These are phyloP conservation scores for Pagrus major DNA, from an alignment of 2,113 vertebrate species.

Conservation along the genomic window DNA sequence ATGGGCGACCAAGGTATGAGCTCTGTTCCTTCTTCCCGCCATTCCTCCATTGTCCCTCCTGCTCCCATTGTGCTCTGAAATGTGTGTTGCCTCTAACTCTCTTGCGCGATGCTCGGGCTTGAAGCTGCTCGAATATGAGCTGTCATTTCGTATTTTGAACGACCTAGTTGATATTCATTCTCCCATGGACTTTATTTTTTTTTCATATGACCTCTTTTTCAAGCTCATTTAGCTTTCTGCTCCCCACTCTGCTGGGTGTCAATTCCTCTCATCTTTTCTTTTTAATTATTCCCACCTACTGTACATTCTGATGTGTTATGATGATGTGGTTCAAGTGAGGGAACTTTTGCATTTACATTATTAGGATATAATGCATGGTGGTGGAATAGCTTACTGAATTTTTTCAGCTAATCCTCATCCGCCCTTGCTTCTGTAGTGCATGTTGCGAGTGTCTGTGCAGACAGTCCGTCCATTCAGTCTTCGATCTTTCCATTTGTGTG, in stretches of 20 bases:
- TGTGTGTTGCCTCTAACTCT: slow-evolving; percentile 83
- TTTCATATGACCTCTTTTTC: slow-evolving; percentile 49
- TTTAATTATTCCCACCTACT: slow-evolving; percentile 62
- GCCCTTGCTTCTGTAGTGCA: slow-evolving; percentile 45
- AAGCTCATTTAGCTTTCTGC: slow-evolving; percentile 53
- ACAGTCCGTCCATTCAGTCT: background rate
- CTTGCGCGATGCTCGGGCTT: slow-evolving; percentile 80
- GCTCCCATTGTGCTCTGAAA: slow-evolving; percentile 69
- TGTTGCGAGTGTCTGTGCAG: slow-evolving; percentile 38
- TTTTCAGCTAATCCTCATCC: slow-evolving; percentile 59
- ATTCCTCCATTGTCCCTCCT: slow-evolving; percentile 61
- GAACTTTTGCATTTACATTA: slow-evolving; percentile 49
- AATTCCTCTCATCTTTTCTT: slow-evolving; percentile 65
- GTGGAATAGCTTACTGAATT: slow-evolving; percentile 45
- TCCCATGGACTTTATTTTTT: slow-evolving; percentile 56
- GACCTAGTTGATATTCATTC: slow-evolving; percentile 75
- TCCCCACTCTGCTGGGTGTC: slow-evolving; percentile 34
- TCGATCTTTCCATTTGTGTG: slow-evolving; percentile 38
- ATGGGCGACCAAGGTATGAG: slow-evolving; percentile 99
- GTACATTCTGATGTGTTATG: slow-evolving; percentile 45
- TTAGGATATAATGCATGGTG: slow-evolving; percentile 47
- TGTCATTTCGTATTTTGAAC: slow-evolving; percentile 85
- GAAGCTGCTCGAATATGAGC: slow-evolving; percentile 87
- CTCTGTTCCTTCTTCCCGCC: slow-evolving; percentile 91
- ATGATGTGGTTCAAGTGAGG: slow-evolving; percentile 31